phyloP scores from a whole-genome alignment of 2,888 invertebrate species.

The Chydorus sphaericus region DNA sequence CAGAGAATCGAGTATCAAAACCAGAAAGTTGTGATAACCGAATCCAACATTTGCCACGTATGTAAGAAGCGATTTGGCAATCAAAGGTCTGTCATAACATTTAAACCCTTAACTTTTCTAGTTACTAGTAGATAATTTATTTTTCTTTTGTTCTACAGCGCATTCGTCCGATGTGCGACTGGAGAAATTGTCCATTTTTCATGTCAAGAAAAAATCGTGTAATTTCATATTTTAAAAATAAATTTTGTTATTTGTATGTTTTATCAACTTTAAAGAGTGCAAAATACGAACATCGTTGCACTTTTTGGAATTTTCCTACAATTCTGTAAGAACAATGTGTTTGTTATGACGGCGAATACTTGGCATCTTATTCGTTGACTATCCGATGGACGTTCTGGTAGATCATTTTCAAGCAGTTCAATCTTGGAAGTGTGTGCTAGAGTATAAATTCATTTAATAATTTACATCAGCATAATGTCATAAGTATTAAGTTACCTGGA shows the following conservation, averaged over 20 bases:
- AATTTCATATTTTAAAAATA: not conserved
- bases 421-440: conserved; percentile 10
- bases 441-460: not conserved
- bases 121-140: conserved; percentile 14
- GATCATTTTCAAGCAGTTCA: conserved; percentile 8
- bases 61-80: conserved; percentile 88
- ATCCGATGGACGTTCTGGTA: conserved; percentile 3
- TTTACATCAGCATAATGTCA: no score
- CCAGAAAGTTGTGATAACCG: conserved; percentile 67
- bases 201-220: conserved; percentile 42
- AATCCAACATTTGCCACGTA: conserved; percentile 73
- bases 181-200: conserved; percentile 87
- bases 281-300: conserved; percentile 6
- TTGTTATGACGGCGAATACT: no score
- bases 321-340: no score
- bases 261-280: no score
- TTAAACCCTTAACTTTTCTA: not conserved
- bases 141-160: conserved; percentile 41
- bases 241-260: not conserved
- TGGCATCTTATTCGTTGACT: not conserved
- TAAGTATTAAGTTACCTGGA: conserved; percentile 12
- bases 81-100: conserved; percentile 46
- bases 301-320: not conserved
- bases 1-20: conserved; percentile 64
- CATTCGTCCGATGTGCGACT: conserved; percentile 80